phyloP scores from a whole-genome alignment of 2,888 invertebrate species.

The Diarsia dahlii region DNA sequence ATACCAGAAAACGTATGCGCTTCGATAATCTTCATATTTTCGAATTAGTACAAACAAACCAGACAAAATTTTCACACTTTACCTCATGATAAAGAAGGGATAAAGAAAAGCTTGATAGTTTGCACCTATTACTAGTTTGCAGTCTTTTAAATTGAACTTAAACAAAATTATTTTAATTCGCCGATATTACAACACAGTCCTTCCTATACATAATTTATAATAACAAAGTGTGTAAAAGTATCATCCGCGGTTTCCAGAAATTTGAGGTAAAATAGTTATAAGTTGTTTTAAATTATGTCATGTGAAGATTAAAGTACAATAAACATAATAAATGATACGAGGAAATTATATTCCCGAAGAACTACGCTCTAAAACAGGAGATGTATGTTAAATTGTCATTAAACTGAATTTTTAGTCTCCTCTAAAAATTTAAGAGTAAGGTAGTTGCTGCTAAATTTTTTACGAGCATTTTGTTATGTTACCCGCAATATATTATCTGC shows the following conservation, averaged over 20 bases:
- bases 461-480: conserved; percentile 24
- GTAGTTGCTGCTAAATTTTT: conserved; percentile 4
- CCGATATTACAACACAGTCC: neutral
- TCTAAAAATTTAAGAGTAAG: conserved; percentile 20
- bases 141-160: neutral
- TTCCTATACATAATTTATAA: neutral
- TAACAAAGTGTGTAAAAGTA: neutral
- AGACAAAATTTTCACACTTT: neutral
- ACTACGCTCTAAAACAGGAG: neutral
- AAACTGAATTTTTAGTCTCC: conserved; percentile 26
- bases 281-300: neutral
- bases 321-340: too few relatives aligned
- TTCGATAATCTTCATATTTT: neutral
- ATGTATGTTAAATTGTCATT: conserved; percentile 13
- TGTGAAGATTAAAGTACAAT: neutral
- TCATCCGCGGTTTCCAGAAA: neutral
- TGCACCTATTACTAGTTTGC: neutral
- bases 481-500: conserved; percentile 28
- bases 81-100: neutral
- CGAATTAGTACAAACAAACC: neutral
- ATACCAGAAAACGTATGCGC: neutral
- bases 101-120: neutral
- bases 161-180: neutral
- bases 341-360: neutral
- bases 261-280: neutral